A percentile compares a stretch with the other conserved stretches of the same genome.
phyloP scores from a whole-genome alignment of 2,888 invertebrate genomes.

The Ornithoptera priamus region DNA sequence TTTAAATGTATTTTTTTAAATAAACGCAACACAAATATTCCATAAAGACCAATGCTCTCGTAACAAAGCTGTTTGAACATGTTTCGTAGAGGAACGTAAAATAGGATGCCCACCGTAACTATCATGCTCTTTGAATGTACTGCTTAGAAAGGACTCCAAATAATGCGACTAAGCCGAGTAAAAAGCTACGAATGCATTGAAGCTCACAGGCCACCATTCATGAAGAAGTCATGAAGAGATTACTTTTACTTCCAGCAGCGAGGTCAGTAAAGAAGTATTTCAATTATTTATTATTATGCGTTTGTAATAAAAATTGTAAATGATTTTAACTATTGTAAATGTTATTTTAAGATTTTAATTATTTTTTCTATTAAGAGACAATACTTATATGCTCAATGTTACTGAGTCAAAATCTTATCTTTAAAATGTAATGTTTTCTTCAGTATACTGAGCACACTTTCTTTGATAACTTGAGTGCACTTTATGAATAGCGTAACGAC shows the following conservation, averaged over 20 bases:
- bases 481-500: constrained; percentile 7
- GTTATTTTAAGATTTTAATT: too few relatives aligned
- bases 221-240: background rate
- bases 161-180: background rate
- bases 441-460: background rate
- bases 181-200: constrained; percentile 1
- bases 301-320: too few relatives aligned
- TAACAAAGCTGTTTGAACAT: background rate
- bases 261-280: background rate
- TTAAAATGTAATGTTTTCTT: background rate
- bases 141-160: background rate
- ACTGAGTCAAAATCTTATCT: background rate
- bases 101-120: background rate
- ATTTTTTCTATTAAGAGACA: too few relatives aligned
- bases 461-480: constrained; percentile 3
- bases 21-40: background rate
- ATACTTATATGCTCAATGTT: too few relatives aligned
- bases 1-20: background rate
- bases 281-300: background rate
- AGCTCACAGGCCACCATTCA: background rate
- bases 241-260: background rate
- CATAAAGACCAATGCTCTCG: background rate
- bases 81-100: background rate
- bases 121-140: constrained; percentile 3
- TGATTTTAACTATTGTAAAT: too few relatives aligned